Evolutionary conservation across 2,113 vertebrate genomes (phyloP).

Genomic region (Typhlomys cinereus): DNA sequence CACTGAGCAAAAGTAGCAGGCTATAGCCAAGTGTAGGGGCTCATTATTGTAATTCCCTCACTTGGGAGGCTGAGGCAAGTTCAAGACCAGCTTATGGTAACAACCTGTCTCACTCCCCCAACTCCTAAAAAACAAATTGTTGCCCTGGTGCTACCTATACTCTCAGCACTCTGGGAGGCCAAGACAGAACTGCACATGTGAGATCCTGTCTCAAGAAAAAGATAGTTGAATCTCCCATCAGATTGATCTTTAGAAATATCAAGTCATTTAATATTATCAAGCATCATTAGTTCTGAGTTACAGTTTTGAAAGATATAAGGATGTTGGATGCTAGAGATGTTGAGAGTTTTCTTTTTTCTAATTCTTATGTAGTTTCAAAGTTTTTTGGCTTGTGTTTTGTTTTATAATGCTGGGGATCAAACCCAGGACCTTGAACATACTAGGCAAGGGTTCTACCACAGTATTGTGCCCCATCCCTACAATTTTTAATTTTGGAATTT

Average conservation of each 20-base stretch:
- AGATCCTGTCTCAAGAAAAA: too few relatives aligned
- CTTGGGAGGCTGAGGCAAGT: too few relatives aligned
- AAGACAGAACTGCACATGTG: not conserved
- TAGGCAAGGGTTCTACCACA: too few relatives aligned
- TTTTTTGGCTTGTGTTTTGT: too few relatives aligned
- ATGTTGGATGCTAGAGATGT: slow-evolving; percentile 9
- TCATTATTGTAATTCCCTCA: too few relatives aligned
- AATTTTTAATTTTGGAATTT: too few relatives aligned
- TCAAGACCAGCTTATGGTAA: too few relatives aligned
- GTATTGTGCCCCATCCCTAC: too few relatives aligned
- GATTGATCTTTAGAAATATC: slow-evolving; percentile 40
- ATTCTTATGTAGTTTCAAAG: not conserved
- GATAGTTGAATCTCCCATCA: slow-evolving; percentile 25
- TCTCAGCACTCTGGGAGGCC: not conserved
- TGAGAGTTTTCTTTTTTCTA: not conserved
- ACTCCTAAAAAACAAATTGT: too few relatives aligned
- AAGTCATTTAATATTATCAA: not conserved
- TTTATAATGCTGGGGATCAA: not conserved
- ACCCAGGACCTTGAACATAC: too few relatives aligned
- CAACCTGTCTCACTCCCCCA: too few relatives aligned
- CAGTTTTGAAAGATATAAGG: slow-evolving; percentile 20
- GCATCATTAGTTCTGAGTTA: not conserved
- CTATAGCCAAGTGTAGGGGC: too few relatives aligned
- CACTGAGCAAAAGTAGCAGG: not conserved
- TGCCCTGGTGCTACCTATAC: not conserved